Conservation (phyloP, 2,888 invertebrate genomes). For the Acheta domesticus region DNA sequence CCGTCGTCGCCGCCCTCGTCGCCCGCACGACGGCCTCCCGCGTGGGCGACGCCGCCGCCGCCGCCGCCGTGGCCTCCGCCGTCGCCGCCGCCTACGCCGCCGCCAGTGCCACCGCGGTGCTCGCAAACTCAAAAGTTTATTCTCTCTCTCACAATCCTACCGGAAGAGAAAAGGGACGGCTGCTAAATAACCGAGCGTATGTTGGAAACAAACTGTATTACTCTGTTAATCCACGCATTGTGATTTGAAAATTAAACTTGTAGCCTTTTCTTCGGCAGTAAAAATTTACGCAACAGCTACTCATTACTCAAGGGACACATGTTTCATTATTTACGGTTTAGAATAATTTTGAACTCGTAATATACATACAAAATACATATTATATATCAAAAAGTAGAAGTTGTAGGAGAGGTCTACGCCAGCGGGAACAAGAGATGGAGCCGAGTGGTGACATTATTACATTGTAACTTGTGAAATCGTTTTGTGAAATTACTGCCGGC, state of each 20-base stretch:
- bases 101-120: neutral
- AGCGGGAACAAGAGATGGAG: neutral
- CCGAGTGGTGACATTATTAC: neutral
- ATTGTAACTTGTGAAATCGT: neutral
- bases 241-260: neutral
- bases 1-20: neutral
- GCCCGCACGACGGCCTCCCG: neutral
- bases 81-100: neutral
- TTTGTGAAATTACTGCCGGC: neutral
- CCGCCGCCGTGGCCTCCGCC: neutral
- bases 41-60: neutral
- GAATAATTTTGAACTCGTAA: constrained; percentile 18
- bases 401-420: neutral
- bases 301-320: constrained; percentile 1
- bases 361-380: neutral
- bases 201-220: too few relatives aligned
- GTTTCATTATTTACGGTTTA: constrained; percentile 9
- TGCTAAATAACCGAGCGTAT: too few relatives aligned
- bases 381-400: neutral
- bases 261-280: constrained; percentile 1
- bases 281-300: neutral
- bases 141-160: too few relatives aligned
- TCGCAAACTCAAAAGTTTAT: too few relatives aligned
- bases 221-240: too few relatives aligned
- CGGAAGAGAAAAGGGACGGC: too few relatives aligned